A percentile compares a stretch with the other conserved stretches of the same genome.
These are phyloP conservation scores for Calyptommatus sinebrachiatus DNA, from an alignment of 2,113 vertebrate genomes.

Conservation along the genomic window DNA sequence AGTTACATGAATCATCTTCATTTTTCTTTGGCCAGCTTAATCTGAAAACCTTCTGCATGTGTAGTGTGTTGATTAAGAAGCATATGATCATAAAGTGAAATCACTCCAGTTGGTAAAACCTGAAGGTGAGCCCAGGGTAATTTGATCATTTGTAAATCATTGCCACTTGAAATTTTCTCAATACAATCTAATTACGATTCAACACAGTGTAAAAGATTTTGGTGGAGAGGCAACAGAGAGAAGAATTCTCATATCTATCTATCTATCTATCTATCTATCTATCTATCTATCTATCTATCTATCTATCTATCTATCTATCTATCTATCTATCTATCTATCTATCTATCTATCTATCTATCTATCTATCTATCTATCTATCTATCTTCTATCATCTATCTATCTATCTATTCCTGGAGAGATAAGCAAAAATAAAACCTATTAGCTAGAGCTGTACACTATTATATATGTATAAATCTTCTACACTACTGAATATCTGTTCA, in stretches of 20 bases:
- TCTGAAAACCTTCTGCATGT: slow-evolving; percentile 49
- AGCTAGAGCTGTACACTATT: slow-evolving; percentile 52
- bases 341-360: no score
- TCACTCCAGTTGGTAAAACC: slow-evolving; percentile 60
- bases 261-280: no score
- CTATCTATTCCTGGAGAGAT: slow-evolving; percentile 61
- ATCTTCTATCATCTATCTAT: no score
- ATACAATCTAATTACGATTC: slow-evolving; percentile 69
- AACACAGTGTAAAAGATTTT: slow-evolving; percentile 52
- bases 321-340: no score
- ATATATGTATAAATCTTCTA: slow-evolving; percentile 63
- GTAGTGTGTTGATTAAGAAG: slow-evolving; percentile 61
- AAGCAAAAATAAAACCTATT: slow-evolving; percentile 52
- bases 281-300: no score
- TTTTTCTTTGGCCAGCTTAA: slow-evolving; percentile 41
- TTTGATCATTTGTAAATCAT: slow-evolving; percentile 65
- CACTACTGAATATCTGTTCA: slow-evolving; percentile 69
- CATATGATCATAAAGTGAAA: slow-evolving; percentile 64
- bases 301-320: no score
- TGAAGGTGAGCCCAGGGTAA: slow-evolving; percentile 64
- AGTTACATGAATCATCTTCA: slow-evolving; percentile 33
- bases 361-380: no score
- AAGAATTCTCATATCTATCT: not conserved
- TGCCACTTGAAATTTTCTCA: slow-evolving; percentile 65
- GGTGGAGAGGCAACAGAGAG: not conserved